Base-by-base conservation (phyloP, 1,140 invertebrate species). In the Panonychus citri region DNA sequence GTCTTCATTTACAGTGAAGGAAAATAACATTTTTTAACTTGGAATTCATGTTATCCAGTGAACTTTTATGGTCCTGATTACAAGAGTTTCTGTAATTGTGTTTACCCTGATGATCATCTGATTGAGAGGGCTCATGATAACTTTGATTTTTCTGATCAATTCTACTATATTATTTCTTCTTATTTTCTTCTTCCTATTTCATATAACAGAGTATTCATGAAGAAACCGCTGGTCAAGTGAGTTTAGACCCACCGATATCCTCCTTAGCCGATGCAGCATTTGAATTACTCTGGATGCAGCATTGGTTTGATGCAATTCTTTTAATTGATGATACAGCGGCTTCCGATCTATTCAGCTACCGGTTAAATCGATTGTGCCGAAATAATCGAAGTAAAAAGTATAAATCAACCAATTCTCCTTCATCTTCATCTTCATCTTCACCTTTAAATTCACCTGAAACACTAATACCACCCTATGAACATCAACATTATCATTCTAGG, bases 271-370 rank as follows among this genome's bases (percentile, higher is more conserved):
- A 60, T 55, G 59, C 59, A 24, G 53, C 55, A 19, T 60, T 57
- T 51, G 37, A 57, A 46, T 34, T 60, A 26, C 34, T 60, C 17
- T 24, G 52, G 27, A 48, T 50, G 21, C 59, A 60, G 30, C 56
- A 60, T 21, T 60, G 59, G 59, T 60, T 60, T 28, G 59, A 60
- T 34, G 59, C 59, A 19, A 58, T 60, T 3, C 46, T 60, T 12
- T 40, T 60, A 8, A 56, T 60, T 39, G 59, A 60, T 46, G 59
- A 60, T 54, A 53, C 59, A 21, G 39, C 58, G 17, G 51, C 49
- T 8, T 60, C 59, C 19, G 59, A 60, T 52, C 30, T 58, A 27
- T 60, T 60, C 40, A 51, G 30, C 21, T 39, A 56, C 17, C 55
- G 59, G 19, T 39, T 60, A 7, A 60, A 4, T 28, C 25, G 28